These are phyloP conservation scores for Spea bombifrons DNA, from an alignment of 2,113 vertebrate species.

Conservation along the genomic window DNA sequence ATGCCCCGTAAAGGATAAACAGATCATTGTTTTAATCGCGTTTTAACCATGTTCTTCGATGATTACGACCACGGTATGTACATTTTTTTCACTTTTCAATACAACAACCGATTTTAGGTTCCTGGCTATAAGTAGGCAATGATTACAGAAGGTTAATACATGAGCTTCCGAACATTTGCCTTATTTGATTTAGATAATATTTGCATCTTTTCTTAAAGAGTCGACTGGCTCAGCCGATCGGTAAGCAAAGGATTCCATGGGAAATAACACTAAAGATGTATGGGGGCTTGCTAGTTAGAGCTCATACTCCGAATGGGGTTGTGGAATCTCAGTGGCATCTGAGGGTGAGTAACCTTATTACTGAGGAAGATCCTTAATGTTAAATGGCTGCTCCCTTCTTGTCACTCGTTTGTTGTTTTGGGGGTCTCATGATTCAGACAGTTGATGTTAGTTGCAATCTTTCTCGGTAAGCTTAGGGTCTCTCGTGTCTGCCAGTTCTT, in stretches of 20 bases:
- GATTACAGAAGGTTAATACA: background rate
- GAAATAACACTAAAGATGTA: background rate
- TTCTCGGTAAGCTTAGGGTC: too few species aligned
- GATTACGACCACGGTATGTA: constrained; percentile 54
- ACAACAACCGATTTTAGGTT: background rate
- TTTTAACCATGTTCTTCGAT: constrained; percentile 44
- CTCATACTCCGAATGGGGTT: too few species aligned
- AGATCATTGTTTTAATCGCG: constrained; percentile 44
- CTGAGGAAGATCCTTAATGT: too few species aligned
- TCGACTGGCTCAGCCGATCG: background rate
- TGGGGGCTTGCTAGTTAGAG: too few species aligned
- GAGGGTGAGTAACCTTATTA: too few species aligned
- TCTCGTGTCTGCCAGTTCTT: too few species aligned
- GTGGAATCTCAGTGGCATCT: too few species aligned
- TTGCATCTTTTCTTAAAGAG: background rate
- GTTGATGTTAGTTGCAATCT: too few species aligned
- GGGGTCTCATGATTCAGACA: too few species aligned
- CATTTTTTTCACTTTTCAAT: background rate
- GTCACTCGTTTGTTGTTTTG: too few species aligned
- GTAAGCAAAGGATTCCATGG: too few species aligned
- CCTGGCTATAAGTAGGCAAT: background rate
- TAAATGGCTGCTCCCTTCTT: too few species aligned
- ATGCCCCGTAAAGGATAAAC: background rate
- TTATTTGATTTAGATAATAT: background rate
- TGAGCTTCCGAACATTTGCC: background rate